These are phyloP conservation scores for Caenorhabditis sinica DNA, from an alignment of 2,888 invertebrate genomes.

Conservation along the genomic window DNA sequence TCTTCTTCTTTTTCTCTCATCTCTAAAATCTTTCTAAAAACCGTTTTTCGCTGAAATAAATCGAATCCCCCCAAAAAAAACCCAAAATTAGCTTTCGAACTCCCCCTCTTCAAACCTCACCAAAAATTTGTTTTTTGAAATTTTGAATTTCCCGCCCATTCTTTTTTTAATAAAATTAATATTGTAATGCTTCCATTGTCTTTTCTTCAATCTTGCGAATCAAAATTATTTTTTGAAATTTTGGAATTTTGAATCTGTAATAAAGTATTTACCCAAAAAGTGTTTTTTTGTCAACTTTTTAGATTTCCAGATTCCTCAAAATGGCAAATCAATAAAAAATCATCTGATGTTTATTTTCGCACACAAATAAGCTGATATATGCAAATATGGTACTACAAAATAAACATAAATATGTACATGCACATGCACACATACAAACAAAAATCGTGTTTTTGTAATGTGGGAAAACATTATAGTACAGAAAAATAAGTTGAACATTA, in stretches of 20 bases:
- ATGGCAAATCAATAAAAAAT: too few relatives aligned
- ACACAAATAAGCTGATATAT: too few relatives aligned
- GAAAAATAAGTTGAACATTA: background rate
- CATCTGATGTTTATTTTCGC: too few relatives aligned
- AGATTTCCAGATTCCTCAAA: background rate
- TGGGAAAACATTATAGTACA: background rate
- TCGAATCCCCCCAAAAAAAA: too few relatives aligned
- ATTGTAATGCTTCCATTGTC: too few relatives aligned
- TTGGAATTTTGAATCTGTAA: slow-evolving; percentile 20
- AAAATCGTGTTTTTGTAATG: background rate
- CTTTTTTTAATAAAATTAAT: background rate
- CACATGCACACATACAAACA: background rate
- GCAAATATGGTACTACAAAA: slow-evolving; percentile 2
- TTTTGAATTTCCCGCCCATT: background rate
- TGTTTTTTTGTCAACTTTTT: background rate
- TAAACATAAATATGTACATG: slow-evolving; percentile 3
- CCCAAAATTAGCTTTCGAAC: slow-evolving; percentile 47
- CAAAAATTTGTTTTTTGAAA: slow-evolving; percentile 23
- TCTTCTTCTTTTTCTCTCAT: slow-evolving; percentile 7
- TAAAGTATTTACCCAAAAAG: slow-evolving; percentile 41
- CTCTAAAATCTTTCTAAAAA: slow-evolving; percentile 20
- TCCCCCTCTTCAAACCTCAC: background rate
- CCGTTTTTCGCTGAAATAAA: too few relatives aligned
- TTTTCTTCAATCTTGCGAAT: too few relatives aligned
- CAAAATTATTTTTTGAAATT: too few relatives aligned